phyloP scores from a whole-genome alignment of 1,140 invertebrate species.

The Dendrolimus kikuchii region DNA sequence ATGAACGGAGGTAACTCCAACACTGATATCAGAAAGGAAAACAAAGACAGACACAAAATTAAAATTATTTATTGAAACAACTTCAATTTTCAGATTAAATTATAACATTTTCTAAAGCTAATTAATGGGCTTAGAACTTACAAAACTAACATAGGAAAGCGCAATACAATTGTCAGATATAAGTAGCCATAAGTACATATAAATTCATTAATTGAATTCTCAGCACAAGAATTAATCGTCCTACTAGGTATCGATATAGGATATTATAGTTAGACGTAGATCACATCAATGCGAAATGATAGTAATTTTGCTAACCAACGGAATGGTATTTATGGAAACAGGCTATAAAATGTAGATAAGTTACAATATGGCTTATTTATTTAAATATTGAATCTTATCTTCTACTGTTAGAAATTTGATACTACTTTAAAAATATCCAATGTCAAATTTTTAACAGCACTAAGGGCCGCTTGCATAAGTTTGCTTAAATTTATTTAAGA shows the following conservation, averaged over 20 bases:
- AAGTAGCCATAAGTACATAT: constrained; percentile 55
- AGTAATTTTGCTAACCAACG: no score
- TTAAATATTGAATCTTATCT: no score
- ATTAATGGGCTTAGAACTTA: constrained; percentile 55
- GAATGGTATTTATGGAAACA: no score
- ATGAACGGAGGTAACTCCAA: no score
- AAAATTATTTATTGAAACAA: constrained; percentile 70
- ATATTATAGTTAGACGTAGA: constrained; percentile 3
- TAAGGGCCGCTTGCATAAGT: no score
- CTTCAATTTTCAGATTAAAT: constrained; percentile 61
- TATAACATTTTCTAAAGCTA: constrained; percentile 64
- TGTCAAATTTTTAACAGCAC: no score
- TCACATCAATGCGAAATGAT: no score
- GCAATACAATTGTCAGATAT: constrained; percentile 45
- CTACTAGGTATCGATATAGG: constrained; percentile 53
- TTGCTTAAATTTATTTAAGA: no score
- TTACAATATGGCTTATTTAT: no score
- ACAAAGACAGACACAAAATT: constrained; percentile 41
- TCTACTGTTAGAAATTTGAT: no score
- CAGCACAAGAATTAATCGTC: constrained; percentile 13
- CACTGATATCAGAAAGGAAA: constrained; percentile 14
- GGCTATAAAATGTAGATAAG: no score
- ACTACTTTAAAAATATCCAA: no score
- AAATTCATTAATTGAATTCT: constrained; percentile 10
- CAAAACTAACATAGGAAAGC: constrained; percentile 47